Evolutionary conservation across 2,888 invertebrate genomes (phyloP).

Genomic region (Dynastes maya): DNA sequence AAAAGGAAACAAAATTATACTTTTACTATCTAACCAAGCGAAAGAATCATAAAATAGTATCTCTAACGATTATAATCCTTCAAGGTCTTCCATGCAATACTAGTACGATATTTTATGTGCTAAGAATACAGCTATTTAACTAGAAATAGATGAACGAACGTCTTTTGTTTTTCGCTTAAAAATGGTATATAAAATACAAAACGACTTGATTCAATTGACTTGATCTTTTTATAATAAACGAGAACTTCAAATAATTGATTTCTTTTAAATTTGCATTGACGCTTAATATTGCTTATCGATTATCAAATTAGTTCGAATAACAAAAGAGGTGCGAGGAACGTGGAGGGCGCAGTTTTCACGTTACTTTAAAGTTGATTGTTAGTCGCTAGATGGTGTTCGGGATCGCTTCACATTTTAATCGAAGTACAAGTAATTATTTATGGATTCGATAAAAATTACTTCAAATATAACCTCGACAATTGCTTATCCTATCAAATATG

Average conservation of each 20-base stretch:
- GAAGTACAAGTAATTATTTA: too few species aligned
- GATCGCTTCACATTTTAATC: neutral
- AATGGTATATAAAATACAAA: slow-evolving; percentile 7
- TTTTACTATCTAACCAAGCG: too few species aligned
- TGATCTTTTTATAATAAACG: neutral
- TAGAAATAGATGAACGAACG: neutral
- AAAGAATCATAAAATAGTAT: neutral
- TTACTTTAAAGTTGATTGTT: neutral
- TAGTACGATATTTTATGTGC: neutral
- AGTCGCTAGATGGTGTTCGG: neutral
- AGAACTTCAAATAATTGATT: neutral
- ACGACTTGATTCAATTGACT: neutral
- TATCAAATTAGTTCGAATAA: neutral
- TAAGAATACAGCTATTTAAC: neutral
- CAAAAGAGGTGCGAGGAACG: too few species aligned
- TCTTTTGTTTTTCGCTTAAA: neutral
- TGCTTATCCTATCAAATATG: too few species aligned
- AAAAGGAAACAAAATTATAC: too few species aligned
- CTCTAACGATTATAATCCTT: neutral
- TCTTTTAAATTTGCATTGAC: neutral
- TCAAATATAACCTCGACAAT: too few species aligned
- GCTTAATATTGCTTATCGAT: slow-evolving; percentile 5
- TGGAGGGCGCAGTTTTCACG: neutral
- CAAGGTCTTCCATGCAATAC: neutral
- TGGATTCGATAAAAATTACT: too few species aligned